These are phyloP conservation scores for Synanceia verrucosa DNA, from an alignment of 2,797 vertebrate genomes.

Conservation along the genomic window DNA sequence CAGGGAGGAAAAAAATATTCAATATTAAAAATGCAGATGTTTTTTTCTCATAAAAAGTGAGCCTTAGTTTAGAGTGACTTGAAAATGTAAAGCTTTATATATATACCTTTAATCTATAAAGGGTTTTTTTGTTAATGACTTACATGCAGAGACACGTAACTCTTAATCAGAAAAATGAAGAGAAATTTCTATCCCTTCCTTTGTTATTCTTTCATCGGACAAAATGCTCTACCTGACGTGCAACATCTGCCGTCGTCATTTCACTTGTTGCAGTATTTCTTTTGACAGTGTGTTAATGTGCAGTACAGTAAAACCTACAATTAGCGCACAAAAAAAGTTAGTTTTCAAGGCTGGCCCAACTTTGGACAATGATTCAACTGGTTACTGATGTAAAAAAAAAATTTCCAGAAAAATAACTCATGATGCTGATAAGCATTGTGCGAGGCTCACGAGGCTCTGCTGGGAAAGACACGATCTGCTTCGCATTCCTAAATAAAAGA, in stretches of 20 bases:
- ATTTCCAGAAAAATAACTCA: conserved; percentile 33
- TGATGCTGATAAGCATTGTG: conserved; percentile 39
- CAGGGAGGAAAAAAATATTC: neutral
- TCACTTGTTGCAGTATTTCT: conserved; percentile 35
- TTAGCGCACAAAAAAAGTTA: conserved; percentile 5
- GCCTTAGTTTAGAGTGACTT: neutral
- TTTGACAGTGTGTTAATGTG: conserved; percentile 35
- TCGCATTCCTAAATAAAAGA: conserved; percentile 54
- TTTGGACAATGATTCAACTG: conserved; percentile 23
- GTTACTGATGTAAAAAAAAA: conserved; percentile 10
- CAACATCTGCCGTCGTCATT: conserved; percentile 14
- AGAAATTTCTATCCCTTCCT: neutral
- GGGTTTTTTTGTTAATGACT: neutral
- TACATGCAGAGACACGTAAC: neutral
- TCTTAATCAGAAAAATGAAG: neutral
- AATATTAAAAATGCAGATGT: neutral
- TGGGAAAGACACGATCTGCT: conserved; percentile 15
- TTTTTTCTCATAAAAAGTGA: neutral
- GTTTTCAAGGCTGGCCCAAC: neutral
- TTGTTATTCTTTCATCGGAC: conserved; percentile 8
- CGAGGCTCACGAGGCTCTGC: conserved; percentile 12
- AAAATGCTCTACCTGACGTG: conserved; percentile 25
- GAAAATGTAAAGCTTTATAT: neutral
- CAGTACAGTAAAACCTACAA: conserved; percentile 29
- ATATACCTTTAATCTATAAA: neutral